These are phyloP conservation scores for Drosophila ficusphila DNA, from an alignment of 1,140 invertebrate species.

Conservation along the genomic window DNA sequence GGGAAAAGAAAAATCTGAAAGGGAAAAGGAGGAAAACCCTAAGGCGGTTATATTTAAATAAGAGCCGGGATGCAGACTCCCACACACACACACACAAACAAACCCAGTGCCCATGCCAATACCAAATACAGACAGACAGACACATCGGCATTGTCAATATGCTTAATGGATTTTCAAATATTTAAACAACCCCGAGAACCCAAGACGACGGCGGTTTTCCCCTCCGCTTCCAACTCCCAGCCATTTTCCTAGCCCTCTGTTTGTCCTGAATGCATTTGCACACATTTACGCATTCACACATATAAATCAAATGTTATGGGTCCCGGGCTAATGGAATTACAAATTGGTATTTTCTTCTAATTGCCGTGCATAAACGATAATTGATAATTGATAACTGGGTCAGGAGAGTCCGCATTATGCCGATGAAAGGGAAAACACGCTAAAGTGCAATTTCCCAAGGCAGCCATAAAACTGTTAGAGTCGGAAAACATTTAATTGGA, in stretches of 20 bases:
- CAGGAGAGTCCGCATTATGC: constrained; percentile 15
- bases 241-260: background rate
- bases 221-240: background rate
- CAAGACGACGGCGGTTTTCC: constrained; percentile 48
- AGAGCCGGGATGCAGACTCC: constrained; percentile 33
- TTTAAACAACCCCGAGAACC: constrained; percentile 67
- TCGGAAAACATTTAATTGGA: no score
- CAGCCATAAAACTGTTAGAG: background rate
- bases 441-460: background rate
- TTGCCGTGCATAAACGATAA: constrained; percentile 37
- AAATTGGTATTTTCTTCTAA: constrained; percentile 44
- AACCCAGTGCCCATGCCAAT: background rate
- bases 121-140: constrained; percentile 30
- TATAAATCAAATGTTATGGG: constrained; percentile 65
- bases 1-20: constrained; percentile 1
- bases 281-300: constrained; percentile 63
- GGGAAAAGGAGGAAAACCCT: constrained; percentile 9
- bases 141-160: constrained; percentile 78
- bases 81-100: constrained; percentile 13
- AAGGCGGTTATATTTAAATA: constrained; percentile 59
- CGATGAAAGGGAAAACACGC: constrained; percentile 2
- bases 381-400: constrained; percentile 54
- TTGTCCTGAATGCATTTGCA: constrained; percentile 56
- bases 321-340: constrained; percentile 40
- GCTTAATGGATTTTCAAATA: constrained; percentile 83